Conservation (phyloP, 1,140 invertebrate genomes). For the Bombus confusus region DNA sequence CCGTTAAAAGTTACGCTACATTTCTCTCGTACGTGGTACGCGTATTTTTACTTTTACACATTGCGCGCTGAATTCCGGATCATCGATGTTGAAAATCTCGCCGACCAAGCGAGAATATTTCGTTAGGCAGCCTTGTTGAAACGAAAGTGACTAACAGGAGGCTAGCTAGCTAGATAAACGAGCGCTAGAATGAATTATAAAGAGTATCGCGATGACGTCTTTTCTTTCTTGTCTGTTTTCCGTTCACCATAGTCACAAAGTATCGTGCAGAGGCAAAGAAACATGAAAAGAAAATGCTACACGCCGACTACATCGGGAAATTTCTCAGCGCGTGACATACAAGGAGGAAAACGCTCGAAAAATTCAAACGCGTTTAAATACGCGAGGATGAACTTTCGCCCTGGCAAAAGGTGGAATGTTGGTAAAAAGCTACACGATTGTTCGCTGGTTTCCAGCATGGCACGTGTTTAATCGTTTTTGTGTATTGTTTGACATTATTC, state of each 20-base stretch:
- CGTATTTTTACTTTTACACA: conserved; percentile 43
- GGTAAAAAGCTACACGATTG: not conserved
- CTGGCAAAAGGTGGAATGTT: not conserved
- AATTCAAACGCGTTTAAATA: not conserved
- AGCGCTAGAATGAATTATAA: conserved; percentile 50
- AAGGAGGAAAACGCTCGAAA: not conserved
- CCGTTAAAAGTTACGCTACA: conserved; percentile 9
- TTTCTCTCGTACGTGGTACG: not conserved
- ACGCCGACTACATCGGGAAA: not conserved
- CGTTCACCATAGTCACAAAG: not conserved
- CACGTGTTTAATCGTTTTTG: too few relatives aligned
- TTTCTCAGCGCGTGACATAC: not conserved
- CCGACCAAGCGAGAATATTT: conserved; percentile 38
- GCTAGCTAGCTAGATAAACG: conserved; percentile 41
- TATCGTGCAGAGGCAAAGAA: not conserved
- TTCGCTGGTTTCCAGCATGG: not conserved
- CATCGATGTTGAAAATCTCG: conserved; percentile 48
- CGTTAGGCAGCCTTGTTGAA: conserved; percentile 42
- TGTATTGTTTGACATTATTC: too few relatives aligned
- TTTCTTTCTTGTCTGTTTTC: conserved; percentile 27
- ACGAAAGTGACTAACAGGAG: too few relatives aligned
- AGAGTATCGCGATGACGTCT: conserved; percentile 26
- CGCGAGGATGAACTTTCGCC: too few relatives aligned
- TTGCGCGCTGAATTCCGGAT: conserved; percentile 37
- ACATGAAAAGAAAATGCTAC: not conserved